phyloP scores from a whole-genome alignment of 2,113 vertebrate species.

The Dissostichus mawsoni region DNA sequence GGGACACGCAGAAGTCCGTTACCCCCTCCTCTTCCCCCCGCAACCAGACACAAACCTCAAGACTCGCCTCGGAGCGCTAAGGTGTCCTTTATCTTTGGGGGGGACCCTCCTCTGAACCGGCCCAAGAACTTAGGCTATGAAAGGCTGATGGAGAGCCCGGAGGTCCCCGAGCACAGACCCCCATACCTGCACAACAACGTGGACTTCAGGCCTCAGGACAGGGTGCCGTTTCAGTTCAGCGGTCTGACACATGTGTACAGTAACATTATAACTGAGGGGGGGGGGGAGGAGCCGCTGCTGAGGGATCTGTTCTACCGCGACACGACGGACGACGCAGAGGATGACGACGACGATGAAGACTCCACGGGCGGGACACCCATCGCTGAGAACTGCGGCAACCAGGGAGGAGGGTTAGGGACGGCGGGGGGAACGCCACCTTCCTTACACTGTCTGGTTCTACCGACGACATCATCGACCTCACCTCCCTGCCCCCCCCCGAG shows the following conservation, averaged over 20 bases:
- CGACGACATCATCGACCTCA: constrained; percentile 98
- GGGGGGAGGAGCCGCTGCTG: constrained; percentile 92
- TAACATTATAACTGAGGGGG: constrained; percentile 88
- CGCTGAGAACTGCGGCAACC: constrained; percentile 32
- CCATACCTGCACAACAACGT: constrained; percentile 84
- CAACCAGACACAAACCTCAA: constrained; percentile 91
- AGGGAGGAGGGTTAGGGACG: constrained; percentile 68
- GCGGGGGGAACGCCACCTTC: constrained; percentile 87
- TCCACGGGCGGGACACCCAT: constrained; percentile 80
- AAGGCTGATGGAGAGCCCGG: constrained; percentile 90
- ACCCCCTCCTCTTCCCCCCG: constrained; percentile 86
- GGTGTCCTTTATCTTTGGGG: constrained; percentile 98
- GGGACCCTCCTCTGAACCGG: constrained; percentile 89
- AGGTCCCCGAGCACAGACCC: constrained; percentile 84
- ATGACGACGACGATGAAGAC: constrained; percentile 96
- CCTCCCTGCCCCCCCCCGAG: constrained; percentile 91
- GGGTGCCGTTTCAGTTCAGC: constrained; percentile 88
- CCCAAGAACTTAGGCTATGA: constrained; percentile 90
- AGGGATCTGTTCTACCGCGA: constrained; percentile 94
- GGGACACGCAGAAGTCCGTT: constrained; percentile 82
- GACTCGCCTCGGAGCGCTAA: constrained; percentile 94
- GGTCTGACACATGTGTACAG: constrained; percentile 88
- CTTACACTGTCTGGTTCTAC: constrained; percentile 92
- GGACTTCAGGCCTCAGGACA: constrained; percentile 87
- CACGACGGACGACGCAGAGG: constrained; percentile 92